Evolutionary conservation across 2,888 invertebrate genomes (phyloP).

Genomic region (Eurytoma californica): DNA sequence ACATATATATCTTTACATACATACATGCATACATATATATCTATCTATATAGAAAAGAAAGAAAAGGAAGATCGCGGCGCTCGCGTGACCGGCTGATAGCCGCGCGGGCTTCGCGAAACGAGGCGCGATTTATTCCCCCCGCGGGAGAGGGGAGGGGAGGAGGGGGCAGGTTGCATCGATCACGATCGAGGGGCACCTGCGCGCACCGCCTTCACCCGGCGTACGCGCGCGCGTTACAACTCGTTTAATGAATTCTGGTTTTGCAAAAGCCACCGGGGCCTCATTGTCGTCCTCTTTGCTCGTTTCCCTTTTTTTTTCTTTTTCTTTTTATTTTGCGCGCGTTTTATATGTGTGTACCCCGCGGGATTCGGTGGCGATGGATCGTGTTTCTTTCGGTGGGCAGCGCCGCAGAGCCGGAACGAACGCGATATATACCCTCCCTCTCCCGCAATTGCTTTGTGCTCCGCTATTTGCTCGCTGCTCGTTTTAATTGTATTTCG

Average conservation of each 20-base stretch:
- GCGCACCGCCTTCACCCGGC: conserved; percentile 2
- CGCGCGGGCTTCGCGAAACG: conserved; percentile 24
- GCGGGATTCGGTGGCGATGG: not conserved
- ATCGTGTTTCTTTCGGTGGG: not conserved
- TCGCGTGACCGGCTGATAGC: conserved; percentile 17
- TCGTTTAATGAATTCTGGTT: not conserved
- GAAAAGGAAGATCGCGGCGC: not conserved
- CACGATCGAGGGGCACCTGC: conserved; percentile 4
- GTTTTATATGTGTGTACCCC: too few species aligned
- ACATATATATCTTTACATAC: not conserved
- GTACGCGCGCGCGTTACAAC: not conserved
- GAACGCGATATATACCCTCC: not conserved
- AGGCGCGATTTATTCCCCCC: conserved; percentile 25
- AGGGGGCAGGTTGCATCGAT: conserved; percentile 22
- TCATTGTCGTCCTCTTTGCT: too few species aligned
- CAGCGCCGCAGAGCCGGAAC: not conserved
- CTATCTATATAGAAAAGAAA: not conserved
- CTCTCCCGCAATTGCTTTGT: too few species aligned
- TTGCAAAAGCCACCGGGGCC: not conserved
- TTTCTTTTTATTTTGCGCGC: too few species aligned
- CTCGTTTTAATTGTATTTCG: too few species aligned
- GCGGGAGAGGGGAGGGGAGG: not conserved
- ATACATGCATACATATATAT: not conserved
- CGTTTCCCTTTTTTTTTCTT: too few species aligned
- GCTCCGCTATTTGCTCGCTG: too few species aligned